Base-by-base conservation (phyloP, 2,113 vertebrate species). In the Polypterus bichir region DNA sequence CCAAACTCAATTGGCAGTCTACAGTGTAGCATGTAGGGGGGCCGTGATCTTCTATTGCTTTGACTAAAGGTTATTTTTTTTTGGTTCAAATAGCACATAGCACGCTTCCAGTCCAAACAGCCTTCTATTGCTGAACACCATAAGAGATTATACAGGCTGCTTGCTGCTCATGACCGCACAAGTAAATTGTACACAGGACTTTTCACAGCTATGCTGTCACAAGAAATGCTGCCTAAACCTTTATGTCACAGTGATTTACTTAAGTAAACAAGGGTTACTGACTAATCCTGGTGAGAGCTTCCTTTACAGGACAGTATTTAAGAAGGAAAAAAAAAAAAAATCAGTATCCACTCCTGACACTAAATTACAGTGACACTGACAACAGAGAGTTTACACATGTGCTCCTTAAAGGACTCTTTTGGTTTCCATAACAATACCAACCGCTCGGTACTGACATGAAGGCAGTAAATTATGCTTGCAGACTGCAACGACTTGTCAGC, bases 281-380 rank as follows among this genome's bases (percentile, higher is more conserved):
- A 44, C 3, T 58, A 58, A 58, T 58, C 5, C n/a, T 58, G 56
- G 27, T 58, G 44, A 58, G 10, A 58, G 56, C 44, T 44, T 58
- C 3, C 9, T 58, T 58, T 58, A 58, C 6, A 58, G 44, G 9
- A 45, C 11, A 45, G 56, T 45, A 58, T 44, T 45, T 58, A 58
- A 58, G 7, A 52, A 8, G 51, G 4, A 44, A 58, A 6, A 7
- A 44, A 7, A 45, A 6, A 45, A 44, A 7, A 45, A 6, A 45
- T n/a, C 2, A 45, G 27, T 8, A 45, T 45, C 44, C 56, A 45
- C 44, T 44, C 27, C 56, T 58, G n/a, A 58, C n/a, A 58, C 6
- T 58, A 58, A 58, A 44, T 58, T 45, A 58, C 27, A 58, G 56
- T 58, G 56, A 45, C 56, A 58, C n/a, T 58, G 56, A 58, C 11